phyloP scores from a whole-genome alignment of 2,113 vertebrate species.

The Acrocephalus kingi region DNA sequence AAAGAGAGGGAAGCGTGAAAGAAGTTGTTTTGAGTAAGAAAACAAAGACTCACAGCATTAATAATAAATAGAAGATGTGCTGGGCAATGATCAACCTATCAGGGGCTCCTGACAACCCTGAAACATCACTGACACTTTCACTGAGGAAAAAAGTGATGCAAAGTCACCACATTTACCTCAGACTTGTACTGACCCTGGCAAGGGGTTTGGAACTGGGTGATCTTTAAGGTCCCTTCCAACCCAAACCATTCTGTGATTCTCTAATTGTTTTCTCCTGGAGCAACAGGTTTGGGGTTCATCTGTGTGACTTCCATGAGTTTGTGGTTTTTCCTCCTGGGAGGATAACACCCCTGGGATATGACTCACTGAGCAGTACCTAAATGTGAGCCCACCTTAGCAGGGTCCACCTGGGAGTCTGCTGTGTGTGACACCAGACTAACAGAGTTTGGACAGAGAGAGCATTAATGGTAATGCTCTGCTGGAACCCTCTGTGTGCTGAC shows the following conservation, averaged over 20 bases:
- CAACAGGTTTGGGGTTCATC: not conserved
- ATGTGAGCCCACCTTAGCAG: rapidly evolving
- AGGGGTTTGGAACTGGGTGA: not conserved
- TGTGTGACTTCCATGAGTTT: rapidly evolving
- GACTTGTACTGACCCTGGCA: not conserved
- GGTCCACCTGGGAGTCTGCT: not conserved
- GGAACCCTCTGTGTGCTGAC: not conserved
- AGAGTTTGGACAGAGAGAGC: not conserved
- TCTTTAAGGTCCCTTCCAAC: not conserved
- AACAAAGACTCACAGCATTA: not conserved
- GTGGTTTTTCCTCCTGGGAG: not conserved
- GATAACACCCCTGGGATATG: rapidly evolving
- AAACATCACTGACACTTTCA: not conserved
- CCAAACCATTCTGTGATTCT: not conserved
- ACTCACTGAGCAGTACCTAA: not conserved
- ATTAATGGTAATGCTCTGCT: not conserved
- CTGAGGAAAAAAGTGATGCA: not conserved
- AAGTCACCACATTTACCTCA: not conserved
- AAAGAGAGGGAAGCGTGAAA: not conserved
- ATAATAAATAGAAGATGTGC: not conserved
- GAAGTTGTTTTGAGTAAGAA: not conserved
- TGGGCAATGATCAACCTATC: not conserved
- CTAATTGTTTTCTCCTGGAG: not conserved
- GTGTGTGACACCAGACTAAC: not conserved
- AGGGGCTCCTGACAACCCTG: not conserved